phyloP scores from a whole-genome alignment of 2,113 vertebrate genomes.

The Fregetta grallaria region DNA sequence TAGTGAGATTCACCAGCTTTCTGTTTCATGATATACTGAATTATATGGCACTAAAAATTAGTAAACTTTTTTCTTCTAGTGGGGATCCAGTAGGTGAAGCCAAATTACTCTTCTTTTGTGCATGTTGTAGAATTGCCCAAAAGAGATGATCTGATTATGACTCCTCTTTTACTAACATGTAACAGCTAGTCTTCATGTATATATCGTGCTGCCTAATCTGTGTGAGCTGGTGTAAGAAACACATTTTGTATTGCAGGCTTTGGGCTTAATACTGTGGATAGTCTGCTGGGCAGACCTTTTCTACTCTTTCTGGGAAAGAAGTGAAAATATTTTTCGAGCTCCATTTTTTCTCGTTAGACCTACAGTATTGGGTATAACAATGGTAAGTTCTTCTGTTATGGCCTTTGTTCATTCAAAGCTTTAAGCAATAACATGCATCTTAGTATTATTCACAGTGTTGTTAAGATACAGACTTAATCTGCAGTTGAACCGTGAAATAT shows the following conservation, averaged over 20 bases:
- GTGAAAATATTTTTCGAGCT: conserved; percentile 64
- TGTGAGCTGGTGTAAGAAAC: not conserved
- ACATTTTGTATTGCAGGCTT: conserved; percentile 73
- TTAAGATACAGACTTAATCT: not conserved
- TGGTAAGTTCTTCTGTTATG: conserved; percentile 79
- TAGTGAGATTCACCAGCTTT: not conserved
- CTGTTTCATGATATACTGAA: not conserved
- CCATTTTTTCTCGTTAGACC: conserved; percentile 87
- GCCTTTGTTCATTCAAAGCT: not conserved
- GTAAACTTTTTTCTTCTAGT: not conserved
- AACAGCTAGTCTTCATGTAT: not conserved
- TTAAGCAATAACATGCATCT: not conserved
- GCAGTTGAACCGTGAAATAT: not conserved
- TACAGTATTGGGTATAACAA: conserved; percentile 89
- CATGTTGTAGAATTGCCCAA: not conserved
- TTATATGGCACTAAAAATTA: not conserved
- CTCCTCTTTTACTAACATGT: not conserved
- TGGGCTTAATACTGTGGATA: conserved; percentile 89
- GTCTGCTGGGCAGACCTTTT: conserved; percentile 98
- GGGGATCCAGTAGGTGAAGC: not conserved
- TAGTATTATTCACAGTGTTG: not conserved
- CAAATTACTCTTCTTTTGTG: not conserved
- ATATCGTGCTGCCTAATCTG: not conserved
- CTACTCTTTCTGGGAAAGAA: conserved; percentile 97
- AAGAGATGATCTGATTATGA: not conserved